These are phyloP conservation scores for Tachysurus fulvidraco DNA, from an alignment of 2,113 vertebrate species.

Conservation along the genomic window DNA sequence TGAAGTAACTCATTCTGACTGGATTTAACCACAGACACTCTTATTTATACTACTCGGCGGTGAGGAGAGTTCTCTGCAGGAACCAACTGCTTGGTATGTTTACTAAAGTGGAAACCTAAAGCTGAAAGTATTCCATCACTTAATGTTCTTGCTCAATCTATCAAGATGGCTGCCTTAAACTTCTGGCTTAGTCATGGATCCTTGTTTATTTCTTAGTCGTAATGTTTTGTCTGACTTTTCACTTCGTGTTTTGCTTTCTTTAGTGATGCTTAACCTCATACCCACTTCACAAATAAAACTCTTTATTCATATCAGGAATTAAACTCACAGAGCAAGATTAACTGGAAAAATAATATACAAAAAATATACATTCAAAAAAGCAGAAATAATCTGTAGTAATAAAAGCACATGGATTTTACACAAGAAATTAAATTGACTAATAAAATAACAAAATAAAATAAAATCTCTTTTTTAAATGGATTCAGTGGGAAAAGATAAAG, in stretches of 20 bases:
- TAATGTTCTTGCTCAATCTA: not conserved
- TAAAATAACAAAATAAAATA: not conserved
- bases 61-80: not conserved
- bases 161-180: not conserved
- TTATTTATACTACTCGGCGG: not conserved
- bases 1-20: not conserved
- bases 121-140: conserved; percentile 16
- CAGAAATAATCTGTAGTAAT: not conserved
- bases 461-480: not conserved
- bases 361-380: not conserved
- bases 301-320: not conserved
- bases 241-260: not conserved
- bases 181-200: conserved; percentile 24
- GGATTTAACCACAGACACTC: not conserved
- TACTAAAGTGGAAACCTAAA: not conserved
- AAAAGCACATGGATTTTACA: not conserved
- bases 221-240: not conserved
- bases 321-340: not conserved
- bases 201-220: not conserved
- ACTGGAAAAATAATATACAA: not conserved
- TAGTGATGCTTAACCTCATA: not conserved
- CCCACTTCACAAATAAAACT: not conserved
- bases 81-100: not conserved
- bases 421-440: not conserved
- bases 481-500: not conserved